Conservation (phyloP, 2,113 vertebrate species). For the Mastomys coucha region DNA sequence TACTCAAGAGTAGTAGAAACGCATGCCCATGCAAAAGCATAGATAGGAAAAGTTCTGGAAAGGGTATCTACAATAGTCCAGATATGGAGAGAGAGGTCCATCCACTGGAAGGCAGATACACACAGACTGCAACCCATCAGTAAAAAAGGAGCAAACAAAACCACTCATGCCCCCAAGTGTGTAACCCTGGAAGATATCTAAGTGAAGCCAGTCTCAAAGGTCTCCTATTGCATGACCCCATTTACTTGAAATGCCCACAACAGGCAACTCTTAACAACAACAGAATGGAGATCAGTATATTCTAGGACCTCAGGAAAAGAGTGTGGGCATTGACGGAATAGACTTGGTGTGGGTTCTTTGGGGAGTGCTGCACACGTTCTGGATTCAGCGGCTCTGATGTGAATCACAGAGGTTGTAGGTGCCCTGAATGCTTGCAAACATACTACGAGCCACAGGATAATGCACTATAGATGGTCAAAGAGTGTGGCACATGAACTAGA, state of each 20-base stretch:
- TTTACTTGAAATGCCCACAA: neutral
- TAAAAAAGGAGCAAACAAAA: fast-evolving
- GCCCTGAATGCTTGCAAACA: neutral
- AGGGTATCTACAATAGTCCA: fast-evolving
- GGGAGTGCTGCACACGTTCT: neutral
- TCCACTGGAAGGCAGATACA: fast-evolving
- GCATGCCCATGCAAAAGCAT: fast-evolving
- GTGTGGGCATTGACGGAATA: fast-evolving
- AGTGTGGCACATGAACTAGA: fast-evolving
- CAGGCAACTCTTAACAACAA: neutral
- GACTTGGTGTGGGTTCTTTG: neutral
- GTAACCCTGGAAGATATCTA: neutral
- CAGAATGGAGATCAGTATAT: too few relatives aligned
- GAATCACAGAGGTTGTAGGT: too few relatives aligned
- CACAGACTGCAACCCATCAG: fast-evolving
- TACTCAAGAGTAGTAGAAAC: neutral
- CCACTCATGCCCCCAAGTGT: fast-evolving
- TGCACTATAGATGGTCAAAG: fast-evolving
- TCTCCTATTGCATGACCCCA: fast-evolving
- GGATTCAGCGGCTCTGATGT: neutral
- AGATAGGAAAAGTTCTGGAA: fast-evolving
- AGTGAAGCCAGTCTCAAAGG: neutral
- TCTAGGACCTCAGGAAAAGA: too few relatives aligned
- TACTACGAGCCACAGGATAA: too few relatives aligned
- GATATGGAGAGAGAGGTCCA: neutral